These are phyloP conservation scores for Protomyctophum bolini DNA, from an alignment of 2,113 vertebrate species.

Conservation along the genomic window DNA sequence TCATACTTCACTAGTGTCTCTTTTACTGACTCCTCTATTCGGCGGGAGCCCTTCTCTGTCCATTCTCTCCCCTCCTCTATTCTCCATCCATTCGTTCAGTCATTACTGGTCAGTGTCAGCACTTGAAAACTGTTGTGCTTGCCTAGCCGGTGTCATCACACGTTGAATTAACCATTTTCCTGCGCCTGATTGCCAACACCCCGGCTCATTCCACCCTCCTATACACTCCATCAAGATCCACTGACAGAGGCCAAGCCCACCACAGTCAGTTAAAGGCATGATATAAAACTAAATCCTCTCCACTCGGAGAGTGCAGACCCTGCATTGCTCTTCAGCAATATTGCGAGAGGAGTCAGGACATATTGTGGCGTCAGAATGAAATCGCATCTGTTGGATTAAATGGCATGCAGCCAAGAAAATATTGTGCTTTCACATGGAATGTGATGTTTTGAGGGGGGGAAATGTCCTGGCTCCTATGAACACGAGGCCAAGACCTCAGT, in stretches of 20 bases:
- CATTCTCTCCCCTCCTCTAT: conserved; percentile 41
- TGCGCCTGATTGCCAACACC: conserved; percentile 74
- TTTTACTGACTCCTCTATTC: conserved; percentile 66
- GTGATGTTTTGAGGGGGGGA: too few species aligned
- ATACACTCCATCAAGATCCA: conserved; percentile 68
- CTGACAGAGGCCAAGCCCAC: conserved; percentile 58
- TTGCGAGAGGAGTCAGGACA: too few species aligned
- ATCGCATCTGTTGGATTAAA: too few species aligned
- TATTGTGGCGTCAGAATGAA: too few species aligned
- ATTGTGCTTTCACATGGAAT: too few species aligned
- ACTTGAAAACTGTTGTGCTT: conserved; percentile 88
- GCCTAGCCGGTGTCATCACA: conserved; percentile 84
- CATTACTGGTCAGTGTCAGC: conserved; percentile 88
- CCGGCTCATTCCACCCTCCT: conserved; percentile 65
- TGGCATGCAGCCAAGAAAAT: too few species aligned
- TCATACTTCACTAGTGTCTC: conserved; percentile 72
- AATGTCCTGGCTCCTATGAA: too few species aligned
- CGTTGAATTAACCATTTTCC: conserved; percentile 84
- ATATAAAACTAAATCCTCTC: conserved; percentile 64
- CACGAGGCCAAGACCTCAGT: too few species aligned
- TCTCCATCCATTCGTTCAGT: conserved; percentile 85
- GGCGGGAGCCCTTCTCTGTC: conserved; percentile 46
- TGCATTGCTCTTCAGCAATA: neutral
- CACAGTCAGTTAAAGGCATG: conserved; percentile 64
- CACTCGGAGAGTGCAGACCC: conserved; percentile 26